These are phyloP conservation scores for Chaetura pelagica DNA, from an alignment of 2,113 vertebrate species.

Conservation along the genomic window DNA sequence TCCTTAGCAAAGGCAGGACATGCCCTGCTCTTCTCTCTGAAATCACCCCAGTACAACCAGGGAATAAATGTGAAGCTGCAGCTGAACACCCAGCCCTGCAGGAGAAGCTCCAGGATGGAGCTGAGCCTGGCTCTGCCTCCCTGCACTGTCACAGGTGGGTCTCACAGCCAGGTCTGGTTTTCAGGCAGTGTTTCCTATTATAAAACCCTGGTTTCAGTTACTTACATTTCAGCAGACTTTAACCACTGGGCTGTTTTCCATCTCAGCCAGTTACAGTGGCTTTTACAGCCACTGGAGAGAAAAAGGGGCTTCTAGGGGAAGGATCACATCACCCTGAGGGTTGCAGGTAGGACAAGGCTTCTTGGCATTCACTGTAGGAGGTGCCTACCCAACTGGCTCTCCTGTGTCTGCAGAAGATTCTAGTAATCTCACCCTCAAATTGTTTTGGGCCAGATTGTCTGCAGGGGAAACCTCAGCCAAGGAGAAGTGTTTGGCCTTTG, in stretches of 20 bases:
- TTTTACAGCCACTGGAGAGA: constrained; percentile 17
- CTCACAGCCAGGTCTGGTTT: not conserved
- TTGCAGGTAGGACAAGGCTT: not conserved
- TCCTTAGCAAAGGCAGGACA: not conserved
- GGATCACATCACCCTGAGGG: not conserved
- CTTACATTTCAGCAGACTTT: constrained; percentile 36
- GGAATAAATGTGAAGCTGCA: not conserved
- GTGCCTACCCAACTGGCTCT: not conserved
- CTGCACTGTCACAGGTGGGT: constrained; percentile 29
- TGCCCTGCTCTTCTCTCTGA: not conserved
- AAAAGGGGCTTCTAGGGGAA: not conserved
- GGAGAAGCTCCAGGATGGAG: not conserved
- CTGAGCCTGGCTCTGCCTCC: not conserved
- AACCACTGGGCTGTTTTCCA: constrained; percentile 13
- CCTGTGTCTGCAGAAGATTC: not conserved
- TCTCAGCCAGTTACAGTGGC: not conserved
- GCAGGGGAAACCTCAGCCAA: not conserved
- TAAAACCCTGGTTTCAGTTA: constrained; percentile 44
- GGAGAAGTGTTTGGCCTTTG: not conserved
- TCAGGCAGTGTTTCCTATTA: constrained; percentile 57
- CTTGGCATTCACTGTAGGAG: not conserved
- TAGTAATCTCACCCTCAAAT: not conserved
- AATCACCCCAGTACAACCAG: rapidly evolving
- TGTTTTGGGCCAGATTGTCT: not conserved
- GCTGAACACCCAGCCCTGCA: not conserved